phyloP scores from a whole-genome alignment of 1,140 invertebrate species.

The Elysia chlorotica region DNA sequence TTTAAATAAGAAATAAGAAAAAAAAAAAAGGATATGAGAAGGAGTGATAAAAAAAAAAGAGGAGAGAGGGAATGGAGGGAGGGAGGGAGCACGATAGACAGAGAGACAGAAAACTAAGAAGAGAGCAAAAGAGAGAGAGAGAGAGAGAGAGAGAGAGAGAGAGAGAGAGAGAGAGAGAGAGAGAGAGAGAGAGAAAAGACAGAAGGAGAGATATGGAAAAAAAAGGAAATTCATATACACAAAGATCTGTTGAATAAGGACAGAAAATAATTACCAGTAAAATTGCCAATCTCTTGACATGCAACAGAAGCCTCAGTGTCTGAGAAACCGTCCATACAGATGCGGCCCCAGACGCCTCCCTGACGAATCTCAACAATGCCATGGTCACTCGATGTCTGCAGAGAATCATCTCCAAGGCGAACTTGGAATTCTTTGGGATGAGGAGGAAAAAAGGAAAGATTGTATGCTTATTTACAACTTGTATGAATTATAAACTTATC shows the following conservation, averaged over 20 bases:
- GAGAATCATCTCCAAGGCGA: conserved; percentile 34
- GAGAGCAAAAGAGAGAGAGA: too few species aligned
- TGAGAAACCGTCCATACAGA: conserved; percentile 45
- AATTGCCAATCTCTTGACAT: conserved; percentile 41
- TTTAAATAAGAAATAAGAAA: too few species aligned
- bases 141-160: too few species aligned
- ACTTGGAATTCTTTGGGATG: conserved; percentile 34
- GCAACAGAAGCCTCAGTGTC: conserved; percentile 41
- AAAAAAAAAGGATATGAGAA: too few species aligned
- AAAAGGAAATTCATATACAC: background rate
- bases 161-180: too few species aligned
- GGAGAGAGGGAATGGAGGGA: too few species aligned
- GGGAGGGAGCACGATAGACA: too few species aligned
- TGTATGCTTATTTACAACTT: too few species aligned
- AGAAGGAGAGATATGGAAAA: background rate
- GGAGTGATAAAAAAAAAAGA: too few species aligned
- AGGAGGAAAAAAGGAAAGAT: too few species aligned
- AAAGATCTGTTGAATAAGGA: background rate
- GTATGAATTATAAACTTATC: too few species aligned
- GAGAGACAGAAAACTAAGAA: too few species aligned
- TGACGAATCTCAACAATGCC: conserved; percentile 44
- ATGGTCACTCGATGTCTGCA: conserved; percentile 29
- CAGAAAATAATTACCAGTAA: conserved; percentile 5
- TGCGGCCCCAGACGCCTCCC: conserved; percentile 46
- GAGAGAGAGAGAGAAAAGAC: background rate